Base-by-base conservation (phyloP, 2,113 vertebrate species). In the Dipodomys ordii region DNA sequence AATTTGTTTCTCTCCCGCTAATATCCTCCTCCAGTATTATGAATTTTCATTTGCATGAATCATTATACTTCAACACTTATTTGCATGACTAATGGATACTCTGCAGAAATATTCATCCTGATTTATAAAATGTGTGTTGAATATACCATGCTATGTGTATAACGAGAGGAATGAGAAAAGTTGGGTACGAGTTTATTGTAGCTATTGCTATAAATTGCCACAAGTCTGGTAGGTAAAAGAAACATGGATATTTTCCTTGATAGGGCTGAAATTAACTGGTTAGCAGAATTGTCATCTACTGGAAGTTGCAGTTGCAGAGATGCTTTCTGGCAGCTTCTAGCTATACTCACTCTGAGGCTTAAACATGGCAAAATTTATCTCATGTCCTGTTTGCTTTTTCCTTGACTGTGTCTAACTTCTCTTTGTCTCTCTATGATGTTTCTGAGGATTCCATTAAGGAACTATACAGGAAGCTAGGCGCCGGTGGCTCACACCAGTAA, bases 31-130 rank as follows among this genome's bases (percentile, higher is more conserved):
- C 60, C 19, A 88, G n/a, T 74, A 79, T 65, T 79, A n/a, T 73
- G 28, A 79, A 93, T 79, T 95, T 96, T 93, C 85, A 91, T 94
- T 91, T 93, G 44, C 69, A 82, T 86, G 69, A 71, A 65, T 88
- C 87, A 93, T 62, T 84, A 53, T 79, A 89, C 20, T 60, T 94
- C 80, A 87, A 79, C 73, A 87, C 84, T 82, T 91, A 68, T 90
- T 88, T 88, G 49, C 44, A 82, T 82, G 80, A 68, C 65, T 95
- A 95, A 77, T 85, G 46, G 62, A 78, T 81, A n/a, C 85, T 94
- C 79, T 88, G 30, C 73, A n/a, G 35, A 74, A 46, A 49, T 90
- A 84, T 35, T 80, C 74, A 91, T 73, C 28, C 22, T 79, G 81
- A 92, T 74, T 83, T 89, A 23, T 87, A 12, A 85, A 93, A 83